Conservation (phyloP, 2,888 invertebrate genomes). For the Helobdella robusta region DNA sequence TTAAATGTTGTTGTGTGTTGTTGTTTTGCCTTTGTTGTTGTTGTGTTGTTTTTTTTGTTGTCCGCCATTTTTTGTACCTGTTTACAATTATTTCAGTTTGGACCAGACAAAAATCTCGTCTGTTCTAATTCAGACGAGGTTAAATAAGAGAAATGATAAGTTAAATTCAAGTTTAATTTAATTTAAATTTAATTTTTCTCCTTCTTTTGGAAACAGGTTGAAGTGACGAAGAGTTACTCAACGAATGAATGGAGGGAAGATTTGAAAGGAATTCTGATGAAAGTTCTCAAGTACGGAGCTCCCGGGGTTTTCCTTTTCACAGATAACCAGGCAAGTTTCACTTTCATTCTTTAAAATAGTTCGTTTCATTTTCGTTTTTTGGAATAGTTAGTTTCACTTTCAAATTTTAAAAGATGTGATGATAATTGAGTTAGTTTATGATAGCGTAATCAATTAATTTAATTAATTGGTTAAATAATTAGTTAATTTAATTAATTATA, state of each 20-base stretch:
- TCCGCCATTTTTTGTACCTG: no score
- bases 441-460: background rate
- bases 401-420: background rate
- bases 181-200: no score
- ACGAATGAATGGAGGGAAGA: constrained; percentile 82
- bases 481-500: constrained; percentile 9
- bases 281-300: constrained; percentile 71
- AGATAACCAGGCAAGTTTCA: constrained; percentile 66
- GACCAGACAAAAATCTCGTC: no score
- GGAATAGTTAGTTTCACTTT: background rate
- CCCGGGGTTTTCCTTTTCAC: constrained; percentile 81
- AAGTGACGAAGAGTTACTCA: constrained; percentile 77
- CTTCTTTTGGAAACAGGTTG: no score
- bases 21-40: no score
- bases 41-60: no score
- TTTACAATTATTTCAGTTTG: no score
- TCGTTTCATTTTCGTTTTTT: background rate
- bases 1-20: no score
- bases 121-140: no score
- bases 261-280: constrained; percentile 68
- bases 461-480: background rate
- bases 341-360: background rate
- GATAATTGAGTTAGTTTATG: background rate
- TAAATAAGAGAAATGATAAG: no score
- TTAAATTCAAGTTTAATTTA: background rate